phyloP scores from a whole-genome alignment of 1,140 invertebrate genomes.

The Heterodera schachtii region DNA sequence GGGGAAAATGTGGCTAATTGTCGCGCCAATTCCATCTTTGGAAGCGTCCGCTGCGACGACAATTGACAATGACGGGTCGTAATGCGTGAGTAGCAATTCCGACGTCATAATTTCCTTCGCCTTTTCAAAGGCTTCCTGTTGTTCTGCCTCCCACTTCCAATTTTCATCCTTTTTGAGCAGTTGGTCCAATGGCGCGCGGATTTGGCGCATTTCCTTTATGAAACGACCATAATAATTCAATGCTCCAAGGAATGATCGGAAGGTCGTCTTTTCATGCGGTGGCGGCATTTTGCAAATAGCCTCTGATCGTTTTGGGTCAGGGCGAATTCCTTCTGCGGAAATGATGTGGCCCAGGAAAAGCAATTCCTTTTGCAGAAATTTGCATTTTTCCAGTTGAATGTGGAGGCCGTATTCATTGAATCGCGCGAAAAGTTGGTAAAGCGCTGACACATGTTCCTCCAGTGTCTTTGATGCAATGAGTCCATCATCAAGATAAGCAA shows the following conservation, averaged over 20 bases:
- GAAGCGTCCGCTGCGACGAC: slow-evolving; percentile 57
- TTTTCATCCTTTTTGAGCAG: slow-evolving; percentile 53
- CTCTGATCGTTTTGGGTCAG: slow-evolving; percentile 23
- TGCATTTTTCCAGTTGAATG: slow-evolving; percentile 13
- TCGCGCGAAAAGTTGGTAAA: slow-evolving; percentile 32
- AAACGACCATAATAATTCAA: slow-evolving; percentile 52
- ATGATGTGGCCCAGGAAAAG: too few relatives aligned
- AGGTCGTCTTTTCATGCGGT: slow-evolving; percentile 21
- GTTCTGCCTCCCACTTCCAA: slow-evolving; percentile 42
- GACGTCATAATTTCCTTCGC: slow-evolving; percentile 46
- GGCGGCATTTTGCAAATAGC: slow-evolving; percentile 45
- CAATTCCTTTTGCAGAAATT: too few relatives aligned
- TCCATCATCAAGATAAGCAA: slow-evolving; percentile 17
- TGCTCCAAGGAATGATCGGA: slow-evolving; percentile 53
- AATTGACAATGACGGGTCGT: slow-evolving; percentile 32
- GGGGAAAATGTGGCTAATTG: slow-evolving; percentile 34
- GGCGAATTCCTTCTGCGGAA: too few relatives aligned
- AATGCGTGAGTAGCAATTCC: slow-evolving; percentile 27
- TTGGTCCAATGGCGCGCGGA: slow-evolving; percentile 47
- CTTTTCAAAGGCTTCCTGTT: slow-evolving; percentile 38
- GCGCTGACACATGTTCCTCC: slow-evolving; percentile 29
- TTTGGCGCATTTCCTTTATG: slow-evolving; percentile 37
- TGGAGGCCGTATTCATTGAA: slow-evolving; percentile 40
- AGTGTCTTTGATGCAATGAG: background rate
- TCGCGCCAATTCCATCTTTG: slow-evolving; percentile 55